Conservation (phyloP, 2,113 vertebrate species). For the Porphyrio hochstetteri region DNA sequence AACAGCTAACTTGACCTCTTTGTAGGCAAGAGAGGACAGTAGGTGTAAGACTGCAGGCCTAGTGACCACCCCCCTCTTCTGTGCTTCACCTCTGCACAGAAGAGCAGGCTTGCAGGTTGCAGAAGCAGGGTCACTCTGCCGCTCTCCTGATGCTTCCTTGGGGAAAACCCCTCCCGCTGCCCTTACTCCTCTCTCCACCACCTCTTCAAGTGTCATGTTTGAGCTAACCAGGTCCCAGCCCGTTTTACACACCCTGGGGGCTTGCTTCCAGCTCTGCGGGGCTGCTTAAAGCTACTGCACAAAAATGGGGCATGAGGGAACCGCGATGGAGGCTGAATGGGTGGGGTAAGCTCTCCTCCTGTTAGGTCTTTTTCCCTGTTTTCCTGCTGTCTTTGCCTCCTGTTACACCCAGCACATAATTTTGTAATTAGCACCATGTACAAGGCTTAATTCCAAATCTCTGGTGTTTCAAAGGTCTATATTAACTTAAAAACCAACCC, state of each 20-base stretch:
- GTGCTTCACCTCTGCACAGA: neutral
- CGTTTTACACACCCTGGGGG: neutral
- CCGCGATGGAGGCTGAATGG: rapidly evolving
- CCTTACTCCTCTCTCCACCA: neutral
- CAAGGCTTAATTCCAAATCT: neutral
- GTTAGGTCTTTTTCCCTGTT: neutral
- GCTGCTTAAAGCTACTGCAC: neutral
- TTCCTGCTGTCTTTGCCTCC: neutral
- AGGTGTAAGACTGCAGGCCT: neutral
- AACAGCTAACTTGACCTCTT: too few relatives aligned
- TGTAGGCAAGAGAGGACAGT: neutral
- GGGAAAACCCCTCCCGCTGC: neutral
- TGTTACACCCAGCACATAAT: neutral
- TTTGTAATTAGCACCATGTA: neutral
- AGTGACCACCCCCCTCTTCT: neutral
- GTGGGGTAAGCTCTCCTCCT: neutral
- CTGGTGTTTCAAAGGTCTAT: neutral
- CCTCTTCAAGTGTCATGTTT: neutral
- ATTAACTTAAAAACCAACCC: neutral
- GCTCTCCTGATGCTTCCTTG: neutral
- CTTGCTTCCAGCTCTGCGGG: neutral
- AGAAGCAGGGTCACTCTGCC: neutral
- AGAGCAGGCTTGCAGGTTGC: neutral
- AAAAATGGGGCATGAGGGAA: neutral
- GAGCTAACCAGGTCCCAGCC: neutral